Percentiles rank a stretch among this genome's conserved stretches.
phyloP scores from a whole-genome alignment of 2,113 vertebrate genomes.

The Rana temporaria region DNA sequence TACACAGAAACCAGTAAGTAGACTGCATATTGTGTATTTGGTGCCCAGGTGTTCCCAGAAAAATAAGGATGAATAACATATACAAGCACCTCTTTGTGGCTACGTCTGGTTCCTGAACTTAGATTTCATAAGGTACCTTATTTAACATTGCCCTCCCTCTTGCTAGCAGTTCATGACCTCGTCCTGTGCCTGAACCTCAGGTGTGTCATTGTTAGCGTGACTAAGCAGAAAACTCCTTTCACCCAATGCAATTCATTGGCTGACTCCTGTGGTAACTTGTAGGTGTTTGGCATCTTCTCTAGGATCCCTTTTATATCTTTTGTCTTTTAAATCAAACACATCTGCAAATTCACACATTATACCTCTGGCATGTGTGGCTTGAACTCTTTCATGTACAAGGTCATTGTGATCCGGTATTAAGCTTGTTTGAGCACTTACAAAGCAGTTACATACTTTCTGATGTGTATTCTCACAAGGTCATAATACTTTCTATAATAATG shows the following conservation, averaged over 20 bases:
- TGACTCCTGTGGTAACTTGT: slow-evolving; percentile 29
- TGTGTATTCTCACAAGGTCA: too few species aligned
- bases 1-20: too few species aligned
- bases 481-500: too few species aligned
- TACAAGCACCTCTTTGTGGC: too few species aligned
- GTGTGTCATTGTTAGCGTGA: slow-evolving; percentile 32
- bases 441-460: too few species aligned
- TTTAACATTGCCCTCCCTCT: too few species aligned
- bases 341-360: slow-evolving; percentile 1
- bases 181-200: neutral
- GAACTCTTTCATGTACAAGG: too few species aligned
- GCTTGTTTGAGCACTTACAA: neutral
- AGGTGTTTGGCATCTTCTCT: slow-evolving; percentile 10
- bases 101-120: too few species aligned
- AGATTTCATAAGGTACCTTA: too few species aligned
- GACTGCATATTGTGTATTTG: too few species aligned
- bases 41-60: too few species aligned
- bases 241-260: neutral
- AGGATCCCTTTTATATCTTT: slow-evolving; percentile 22
- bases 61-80: too few species aligned
- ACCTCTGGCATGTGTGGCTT: neutral
- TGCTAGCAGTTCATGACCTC: slow-evolving; percentile 2
- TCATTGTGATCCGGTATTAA: neutral
- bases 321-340: neutral
- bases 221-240: slow-evolving; percentile 5